phyloP scores from a whole-genome alignment of 2,888 invertebrate genomes.

The Leptinotarsa juncta region DNA sequence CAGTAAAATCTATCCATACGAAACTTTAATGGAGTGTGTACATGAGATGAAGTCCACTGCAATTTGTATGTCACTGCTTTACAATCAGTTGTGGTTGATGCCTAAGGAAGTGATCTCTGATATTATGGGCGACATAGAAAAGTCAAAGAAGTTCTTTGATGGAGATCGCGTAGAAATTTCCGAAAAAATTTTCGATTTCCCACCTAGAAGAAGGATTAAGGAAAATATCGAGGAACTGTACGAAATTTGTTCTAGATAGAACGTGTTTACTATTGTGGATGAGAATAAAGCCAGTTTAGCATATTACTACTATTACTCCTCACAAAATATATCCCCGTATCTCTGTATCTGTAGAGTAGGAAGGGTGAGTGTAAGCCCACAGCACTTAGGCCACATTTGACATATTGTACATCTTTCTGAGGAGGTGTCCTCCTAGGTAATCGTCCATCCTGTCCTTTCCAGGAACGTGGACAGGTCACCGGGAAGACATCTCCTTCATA shows the following conservation, averaged over 20 bases:
- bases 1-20: slow-evolving; percentile 43
- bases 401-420: too few relatives aligned
- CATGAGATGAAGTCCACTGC: slow-evolving; percentile 46
- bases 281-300: not conserved
- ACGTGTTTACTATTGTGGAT: not conserved
- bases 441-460: too few relatives aligned
- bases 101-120: slow-evolving; percentile 44
- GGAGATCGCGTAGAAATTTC: slow-evolving; percentile 42
- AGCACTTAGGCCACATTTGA: too few relatives aligned
- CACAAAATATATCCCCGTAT: too few relatives aligned
- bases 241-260: slow-evolving; percentile 35
- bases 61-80: slow-evolving; percentile 41
- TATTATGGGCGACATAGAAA: slow-evolving; percentile 43
- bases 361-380: too few relatives aligned
- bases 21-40: slow-evolving; percentile 45
- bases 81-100: slow-evolving; percentile 39
- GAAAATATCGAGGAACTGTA: slow-evolving; percentile 37
- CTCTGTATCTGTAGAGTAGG: too few relatives aligned
- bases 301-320: too few relatives aligned
- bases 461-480: too few relatives aligned
- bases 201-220: slow-evolving; percentile 18
- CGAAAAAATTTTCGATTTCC: slow-evolving; percentile 20
- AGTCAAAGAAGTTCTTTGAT: slow-evolving; percentile 35
- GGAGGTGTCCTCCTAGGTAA: too few relatives aligned
- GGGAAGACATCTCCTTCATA: too few relatives aligned